Conservation (phyloP, 2,113 vertebrate species). For the Tylochromis polylepis region DNA sequence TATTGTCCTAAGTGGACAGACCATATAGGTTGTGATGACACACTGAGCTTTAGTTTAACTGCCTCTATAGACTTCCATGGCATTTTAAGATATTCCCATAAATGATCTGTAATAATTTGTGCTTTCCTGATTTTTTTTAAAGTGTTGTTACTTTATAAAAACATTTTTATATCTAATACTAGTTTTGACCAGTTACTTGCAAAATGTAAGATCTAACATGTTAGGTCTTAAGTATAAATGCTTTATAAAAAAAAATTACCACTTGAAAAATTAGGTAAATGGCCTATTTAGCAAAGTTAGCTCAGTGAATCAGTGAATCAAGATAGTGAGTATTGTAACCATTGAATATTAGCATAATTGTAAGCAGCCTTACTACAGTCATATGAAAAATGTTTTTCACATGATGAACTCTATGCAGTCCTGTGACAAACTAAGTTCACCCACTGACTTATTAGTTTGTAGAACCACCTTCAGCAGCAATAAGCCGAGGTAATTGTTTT, state of each 20-base stretch:
- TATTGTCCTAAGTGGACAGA: neutral
- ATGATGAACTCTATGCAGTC: neutral
- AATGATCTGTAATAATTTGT: neutral
- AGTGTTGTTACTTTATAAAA: neutral
- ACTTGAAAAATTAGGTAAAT: neutral
- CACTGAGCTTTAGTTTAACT: neutral
- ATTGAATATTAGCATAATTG: neutral
- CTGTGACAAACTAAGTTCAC: neutral
- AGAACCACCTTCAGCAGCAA: neutral
- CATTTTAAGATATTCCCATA: neutral
- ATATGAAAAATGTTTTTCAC: neutral
- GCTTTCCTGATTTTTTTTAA: neutral
- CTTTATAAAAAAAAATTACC: neutral
- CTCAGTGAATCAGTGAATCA: too few relatives aligned
- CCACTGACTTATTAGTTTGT: neutral
- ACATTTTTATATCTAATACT: too few relatives aligned
- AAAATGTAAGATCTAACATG: neutral
- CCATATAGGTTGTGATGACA: neutral
- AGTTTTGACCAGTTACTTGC: neutral
- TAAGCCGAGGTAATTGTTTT: neutral
- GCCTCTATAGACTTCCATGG: neutral
- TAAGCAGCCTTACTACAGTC: neutral
- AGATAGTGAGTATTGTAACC: too few relatives aligned
- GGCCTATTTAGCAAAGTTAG: neutral
- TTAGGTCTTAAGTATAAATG: neutral